Conservation (phyloP, 2,888 invertebrate species). For the Heteromyza rotundicornis region DNA sequence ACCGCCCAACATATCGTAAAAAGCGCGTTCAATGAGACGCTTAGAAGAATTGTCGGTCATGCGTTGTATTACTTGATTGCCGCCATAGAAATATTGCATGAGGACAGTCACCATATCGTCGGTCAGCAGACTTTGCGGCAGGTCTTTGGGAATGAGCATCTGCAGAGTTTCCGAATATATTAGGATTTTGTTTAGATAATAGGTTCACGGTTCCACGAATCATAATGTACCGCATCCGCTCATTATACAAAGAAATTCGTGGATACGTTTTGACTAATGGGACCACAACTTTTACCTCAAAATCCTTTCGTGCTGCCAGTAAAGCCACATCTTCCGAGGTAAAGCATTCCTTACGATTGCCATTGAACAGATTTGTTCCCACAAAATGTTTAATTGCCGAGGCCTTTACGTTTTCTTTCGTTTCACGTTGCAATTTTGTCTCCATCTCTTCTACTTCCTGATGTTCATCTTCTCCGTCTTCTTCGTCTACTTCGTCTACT, state of each 20-base stretch:
- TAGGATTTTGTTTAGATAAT: too few species aligned
- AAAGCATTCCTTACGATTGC: slow-evolving; percentile 52
- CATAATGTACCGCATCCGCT: too few species aligned
- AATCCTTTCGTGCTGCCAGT: slow-evolving; percentile 53
- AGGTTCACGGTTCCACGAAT: too few species aligned
- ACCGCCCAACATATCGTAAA: slow-evolving; percentile 59
- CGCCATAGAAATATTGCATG: slow-evolving; percentile 55
- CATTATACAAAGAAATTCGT: too few species aligned
- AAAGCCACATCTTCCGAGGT: slow-evolving; percentile 54
- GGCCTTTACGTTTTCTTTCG: background rate
- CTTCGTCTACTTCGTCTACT: slow-evolving; percentile 7
- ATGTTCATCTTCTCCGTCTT: slow-evolving; percentile 1
- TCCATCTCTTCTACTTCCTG: slow-evolving; percentile 6
- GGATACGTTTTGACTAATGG: too few species aligned
- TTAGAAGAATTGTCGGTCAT: slow-evolving; percentile 38
- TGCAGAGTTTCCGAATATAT: too few species aligned
- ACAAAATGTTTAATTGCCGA: slow-evolving; percentile 40
- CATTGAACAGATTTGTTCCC: slow-evolving; percentile 58
- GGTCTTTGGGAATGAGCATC: slow-evolving; percentile 52
- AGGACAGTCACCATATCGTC: slow-evolving; percentile 49
- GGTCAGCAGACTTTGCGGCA: slow-evolving; percentile 43
- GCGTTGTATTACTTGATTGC: slow-evolving; percentile 48
- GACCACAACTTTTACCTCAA: too few species aligned
- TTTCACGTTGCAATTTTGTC: too few species aligned
- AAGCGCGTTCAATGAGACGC: slow-evolving; percentile 46